Evolutionary conservation across 2,888 invertebrate genomes (phyloP).

Genomic region (Drosophila paramelanica): DNA sequence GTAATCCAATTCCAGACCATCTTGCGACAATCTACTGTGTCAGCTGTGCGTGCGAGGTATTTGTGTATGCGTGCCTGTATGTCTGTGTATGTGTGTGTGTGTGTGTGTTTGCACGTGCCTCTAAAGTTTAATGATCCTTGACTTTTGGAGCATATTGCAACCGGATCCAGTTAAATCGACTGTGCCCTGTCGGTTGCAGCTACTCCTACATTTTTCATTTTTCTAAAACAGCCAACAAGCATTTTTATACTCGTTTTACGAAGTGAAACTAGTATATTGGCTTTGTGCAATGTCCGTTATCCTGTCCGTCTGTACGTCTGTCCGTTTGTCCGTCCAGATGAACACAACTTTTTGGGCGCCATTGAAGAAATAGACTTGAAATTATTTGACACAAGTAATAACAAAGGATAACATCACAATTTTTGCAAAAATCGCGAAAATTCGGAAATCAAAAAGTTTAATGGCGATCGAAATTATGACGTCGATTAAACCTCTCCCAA

Average conservation of each 20-base stretch:
- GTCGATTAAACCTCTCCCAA: too few relatives aligned
- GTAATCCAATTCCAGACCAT: slow-evolving; percentile 46
- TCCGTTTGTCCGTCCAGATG: too few relatives aligned
- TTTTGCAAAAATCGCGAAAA: too few relatives aligned
- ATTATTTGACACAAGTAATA: too few relatives aligned
- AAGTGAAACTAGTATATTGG: too few relatives aligned
- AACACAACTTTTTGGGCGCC: too few relatives aligned
- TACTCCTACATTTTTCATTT: background rate
- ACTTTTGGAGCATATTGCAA: slow-evolving; percentile 49
- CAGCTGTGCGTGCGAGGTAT: slow-evolving; percentile 21
- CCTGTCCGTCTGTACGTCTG: too few relatives aligned
- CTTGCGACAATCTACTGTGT: slow-evolving; percentile 32
- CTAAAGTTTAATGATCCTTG: slow-evolving; percentile 78
- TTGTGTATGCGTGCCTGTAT: slow-evolving; percentile 23
- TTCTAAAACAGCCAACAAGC: background rate
- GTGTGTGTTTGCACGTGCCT: slow-evolving; percentile 24
- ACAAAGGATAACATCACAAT: too few relatives aligned
- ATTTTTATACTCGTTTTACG: background rate
- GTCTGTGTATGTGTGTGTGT: slow-evolving; percentile 9
- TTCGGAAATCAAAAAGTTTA: too few relatives aligned
- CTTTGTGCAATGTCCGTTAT: too few relatives aligned
- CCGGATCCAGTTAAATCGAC: slow-evolving; percentile 52
- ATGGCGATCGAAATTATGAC: too few relatives aligned
- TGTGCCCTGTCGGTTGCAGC: slow-evolving; percentile 9
- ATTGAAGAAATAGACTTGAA: too few relatives aligned